Evolutionary conservation across 2,113 vertebrate genomes (phyloP).

Genomic region (Anarhynchus alexandrinus): DNA sequence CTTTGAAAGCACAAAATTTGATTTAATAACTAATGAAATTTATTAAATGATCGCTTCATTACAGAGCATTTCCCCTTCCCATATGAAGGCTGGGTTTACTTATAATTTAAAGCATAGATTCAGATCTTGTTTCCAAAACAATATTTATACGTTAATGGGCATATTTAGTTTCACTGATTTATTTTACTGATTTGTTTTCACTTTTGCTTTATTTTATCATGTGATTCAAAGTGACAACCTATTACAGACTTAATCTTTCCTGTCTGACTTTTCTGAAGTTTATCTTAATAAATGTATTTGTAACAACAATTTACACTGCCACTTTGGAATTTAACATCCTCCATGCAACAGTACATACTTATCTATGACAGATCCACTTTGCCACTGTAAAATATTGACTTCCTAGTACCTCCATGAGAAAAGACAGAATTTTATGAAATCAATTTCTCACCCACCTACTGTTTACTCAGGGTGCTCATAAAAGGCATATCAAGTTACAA

Average conservation of each 20-base stretch:
- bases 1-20: slow-evolving; percentile 16
- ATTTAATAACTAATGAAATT: slow-evolving; percentile 45
- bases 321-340: not conserved
- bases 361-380: not conserved
- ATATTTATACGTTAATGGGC: not conserved
- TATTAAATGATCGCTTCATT: slow-evolving; percentile 47
- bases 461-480: not conserved
- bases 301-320: not conserved
- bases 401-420: not conserved
- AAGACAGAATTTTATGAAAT: not conserved
- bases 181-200: not conserved
- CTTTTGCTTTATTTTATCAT: not conserved
- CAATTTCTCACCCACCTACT: not conserved
- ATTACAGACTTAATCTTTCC: not conserved
- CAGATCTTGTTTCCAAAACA: not conserved
- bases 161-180: not conserved
- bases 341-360: not conserved
- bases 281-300: not conserved
- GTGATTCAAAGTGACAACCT: not conserved
- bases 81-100: not conserved
- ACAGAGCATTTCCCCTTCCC: slow-evolving; percentile 3
- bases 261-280: not conserved
- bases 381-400: not conserved
- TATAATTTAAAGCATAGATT: slow-evolving; percentile 38
- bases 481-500: not conserved